Conservation (phyloP, 2,888 invertebrate genomes). For the Meteorus colon region DNA sequence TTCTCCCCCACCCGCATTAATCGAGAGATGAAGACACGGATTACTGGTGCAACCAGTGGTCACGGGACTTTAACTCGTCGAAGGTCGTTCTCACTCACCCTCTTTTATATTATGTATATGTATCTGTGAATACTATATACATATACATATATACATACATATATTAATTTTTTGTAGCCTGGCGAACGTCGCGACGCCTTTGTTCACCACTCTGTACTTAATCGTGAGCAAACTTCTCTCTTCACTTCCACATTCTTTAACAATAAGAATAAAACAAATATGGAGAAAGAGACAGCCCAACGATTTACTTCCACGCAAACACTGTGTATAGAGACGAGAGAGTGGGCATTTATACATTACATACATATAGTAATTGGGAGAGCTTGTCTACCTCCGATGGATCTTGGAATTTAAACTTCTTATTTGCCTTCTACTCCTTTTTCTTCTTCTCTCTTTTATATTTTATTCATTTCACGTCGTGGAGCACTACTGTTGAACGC, state of each 20-base stretch:
- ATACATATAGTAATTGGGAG: slow-evolving; percentile 21
- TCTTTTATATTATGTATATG: slow-evolving; percentile 7
- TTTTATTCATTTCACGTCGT: background rate
- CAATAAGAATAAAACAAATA: background rate
- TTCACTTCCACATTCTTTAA: background rate
- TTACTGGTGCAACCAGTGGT: slow-evolving; percentile 35
- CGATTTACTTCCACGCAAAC: slow-evolving; percentile 31
- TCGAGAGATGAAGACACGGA: slow-evolving; percentile 43
- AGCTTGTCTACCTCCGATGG: slow-evolving; percentile 20
- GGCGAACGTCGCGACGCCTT: slow-evolving; percentile 35
- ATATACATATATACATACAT: background rate
- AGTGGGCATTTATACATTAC: background rate
- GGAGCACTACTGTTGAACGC: background rate
- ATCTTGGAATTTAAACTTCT: slow-evolving; percentile 1
- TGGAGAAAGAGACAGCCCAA: slow-evolving; percentile 23
- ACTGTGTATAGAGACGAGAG: background rate
- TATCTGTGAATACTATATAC: background rate
- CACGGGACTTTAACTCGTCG: slow-evolving; percentile 42
- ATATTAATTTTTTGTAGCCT: slow-evolving; percentile 12
- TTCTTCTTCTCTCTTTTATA: slow-evolving; percentile 1
- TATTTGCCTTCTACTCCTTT: background rate
- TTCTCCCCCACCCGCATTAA: slow-evolving; percentile 1
- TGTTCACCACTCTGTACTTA: slow-evolving; percentile 33
- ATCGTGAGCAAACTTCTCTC: slow-evolving; percentile 18
- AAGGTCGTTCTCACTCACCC: slow-evolving; percentile 37